These are phyloP conservation scores for Macrosoma leucophasiata DNA, from an alignment of 2,888 invertebrate genomes.

Conservation along the genomic window DNA sequence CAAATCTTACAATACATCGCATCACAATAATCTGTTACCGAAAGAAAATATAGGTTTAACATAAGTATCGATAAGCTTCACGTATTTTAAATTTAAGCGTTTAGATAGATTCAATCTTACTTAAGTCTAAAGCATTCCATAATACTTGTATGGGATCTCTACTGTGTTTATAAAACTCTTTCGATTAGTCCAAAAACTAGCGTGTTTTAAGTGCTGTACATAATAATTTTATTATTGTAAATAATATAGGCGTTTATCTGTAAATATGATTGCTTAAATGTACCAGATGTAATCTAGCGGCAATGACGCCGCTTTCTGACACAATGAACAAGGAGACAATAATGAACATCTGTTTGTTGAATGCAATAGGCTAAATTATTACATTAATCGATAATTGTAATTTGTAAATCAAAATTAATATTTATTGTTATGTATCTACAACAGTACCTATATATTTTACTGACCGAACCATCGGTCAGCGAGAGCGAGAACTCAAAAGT, in stretches of 20 bases:
- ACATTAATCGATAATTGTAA: constrained; percentile 19
- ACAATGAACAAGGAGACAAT: constrained; percentile 62
- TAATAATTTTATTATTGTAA: constrained; percentile 37
- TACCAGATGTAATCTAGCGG: constrained; percentile 16
- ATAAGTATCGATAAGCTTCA: constrained; percentile 40
- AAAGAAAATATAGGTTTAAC: too few relatives aligned
- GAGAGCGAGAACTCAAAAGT: too few relatives aligned
- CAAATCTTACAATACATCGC: too few relatives aligned
- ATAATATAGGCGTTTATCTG: constrained; percentile 44
- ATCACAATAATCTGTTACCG: constrained; percentile 10
- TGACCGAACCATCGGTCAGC: too few relatives aligned
- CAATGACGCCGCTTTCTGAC: constrained; percentile 21
- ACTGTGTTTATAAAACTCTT: constrained; percentile 68
- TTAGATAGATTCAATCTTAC: constrained; percentile 68
- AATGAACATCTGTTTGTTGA: constrained; percentile 55
- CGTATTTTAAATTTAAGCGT: constrained; percentile 48
- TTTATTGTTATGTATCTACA: too few relatives aligned
- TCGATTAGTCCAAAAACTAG: constrained; percentile 61
- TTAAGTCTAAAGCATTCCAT: constrained; percentile 71
- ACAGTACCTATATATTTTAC: too few relatives aligned
- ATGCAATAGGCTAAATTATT: constrained; percentile 34
- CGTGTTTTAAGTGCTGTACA: constrained; percentile 34
- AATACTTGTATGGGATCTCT: constrained; percentile 71
- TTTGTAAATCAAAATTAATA: constrained; percentile 6
- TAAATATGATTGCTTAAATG: constrained; percentile 53